Conservation (phyloP, 2,797 vertebrate species). For the Oreortyx pictus region DNA sequence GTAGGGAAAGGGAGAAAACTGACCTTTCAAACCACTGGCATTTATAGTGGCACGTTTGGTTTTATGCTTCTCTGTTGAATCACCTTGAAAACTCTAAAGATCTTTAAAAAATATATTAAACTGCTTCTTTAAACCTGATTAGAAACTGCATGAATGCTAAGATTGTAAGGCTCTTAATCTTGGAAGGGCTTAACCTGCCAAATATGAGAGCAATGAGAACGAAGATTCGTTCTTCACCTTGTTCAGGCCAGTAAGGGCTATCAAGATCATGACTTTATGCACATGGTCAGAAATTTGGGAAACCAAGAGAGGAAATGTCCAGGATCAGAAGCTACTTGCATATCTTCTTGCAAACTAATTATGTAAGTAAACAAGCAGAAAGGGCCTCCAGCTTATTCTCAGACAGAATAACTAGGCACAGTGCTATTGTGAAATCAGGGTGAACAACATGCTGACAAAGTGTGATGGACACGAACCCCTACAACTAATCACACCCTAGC, state of each 20-base stretch:
- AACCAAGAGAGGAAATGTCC: background rate
- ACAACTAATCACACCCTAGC: background rate
- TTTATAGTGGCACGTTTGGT: background rate
- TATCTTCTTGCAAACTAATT: background rate
- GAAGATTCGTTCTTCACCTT: background rate
- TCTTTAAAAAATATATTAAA: background rate
- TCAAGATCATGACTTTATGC: background rate
- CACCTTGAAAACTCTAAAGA: background rate
- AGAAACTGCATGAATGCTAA: background rate
- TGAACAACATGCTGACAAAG: background rate
- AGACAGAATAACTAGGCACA: background rate
- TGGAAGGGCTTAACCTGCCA: background rate
- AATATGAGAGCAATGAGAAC: background rate
- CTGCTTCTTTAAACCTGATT: background rate
- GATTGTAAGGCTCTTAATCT: background rate
- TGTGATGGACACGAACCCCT: background rate
- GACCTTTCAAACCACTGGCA: conserved; percentile 28
- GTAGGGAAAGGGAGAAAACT: background rate
- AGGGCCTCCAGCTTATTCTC: background rate
- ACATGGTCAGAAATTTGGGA: background rate
- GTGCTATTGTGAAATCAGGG: background rate
- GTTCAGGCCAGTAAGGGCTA: background rate
- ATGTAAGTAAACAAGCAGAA: background rate
- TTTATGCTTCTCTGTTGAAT: background rate
- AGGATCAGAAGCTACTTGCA: background rate